These are phyloP conservation scores for Novumbra hubbsi DNA, from an alignment of 2,797 vertebrate species.

Conservation along the genomic window DNA sequence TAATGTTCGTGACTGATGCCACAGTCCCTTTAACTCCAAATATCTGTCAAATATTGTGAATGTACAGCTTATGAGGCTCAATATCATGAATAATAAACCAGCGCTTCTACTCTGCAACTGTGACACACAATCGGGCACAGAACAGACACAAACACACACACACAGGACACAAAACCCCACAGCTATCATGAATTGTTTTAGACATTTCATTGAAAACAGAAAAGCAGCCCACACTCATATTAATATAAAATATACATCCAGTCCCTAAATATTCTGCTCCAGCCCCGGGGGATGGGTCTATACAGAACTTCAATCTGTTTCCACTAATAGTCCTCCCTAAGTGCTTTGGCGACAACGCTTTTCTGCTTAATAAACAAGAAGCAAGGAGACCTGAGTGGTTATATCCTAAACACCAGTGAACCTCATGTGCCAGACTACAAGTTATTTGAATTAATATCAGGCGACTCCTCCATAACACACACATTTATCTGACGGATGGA, in stretches of 20 bases:
- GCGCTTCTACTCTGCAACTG: conserved; percentile 27
- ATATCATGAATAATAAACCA: conserved; percentile 52
- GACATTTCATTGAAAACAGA: conserved; percentile 69
- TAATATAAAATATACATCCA: conserved; percentile 55
- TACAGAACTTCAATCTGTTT: conserved; percentile 53
- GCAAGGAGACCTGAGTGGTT: conserved; percentile 31
- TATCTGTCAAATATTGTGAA: conserved; percentile 35
- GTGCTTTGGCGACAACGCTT: conserved; percentile 39
- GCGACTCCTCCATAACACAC: not conserved
- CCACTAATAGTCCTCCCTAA: conserved; percentile 24
- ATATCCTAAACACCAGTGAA: conserved; percentile 30
- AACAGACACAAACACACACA: conserved; percentile 11
- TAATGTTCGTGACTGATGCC: not conserved
- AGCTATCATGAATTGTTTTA: conserved; percentile 62
- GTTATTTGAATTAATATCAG: conserved; percentile 54
- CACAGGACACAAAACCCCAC: conserved; percentile 36
- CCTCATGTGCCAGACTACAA: conserved; percentile 41
- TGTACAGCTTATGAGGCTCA: conserved; percentile 38
- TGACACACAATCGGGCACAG: not conserved
- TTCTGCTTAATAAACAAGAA: conserved; percentile 53
- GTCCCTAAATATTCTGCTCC: conserved; percentile 50
- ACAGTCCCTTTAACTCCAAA: conserved; percentile 26
- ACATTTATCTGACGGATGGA: not conserved
- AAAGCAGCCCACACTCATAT: conserved; percentile 56
- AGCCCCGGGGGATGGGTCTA: conserved; percentile 32